Evolutionary conservation across 2,888 invertebrate species (phyloP).

Genomic region (Spilarctia lutea): DNA sequence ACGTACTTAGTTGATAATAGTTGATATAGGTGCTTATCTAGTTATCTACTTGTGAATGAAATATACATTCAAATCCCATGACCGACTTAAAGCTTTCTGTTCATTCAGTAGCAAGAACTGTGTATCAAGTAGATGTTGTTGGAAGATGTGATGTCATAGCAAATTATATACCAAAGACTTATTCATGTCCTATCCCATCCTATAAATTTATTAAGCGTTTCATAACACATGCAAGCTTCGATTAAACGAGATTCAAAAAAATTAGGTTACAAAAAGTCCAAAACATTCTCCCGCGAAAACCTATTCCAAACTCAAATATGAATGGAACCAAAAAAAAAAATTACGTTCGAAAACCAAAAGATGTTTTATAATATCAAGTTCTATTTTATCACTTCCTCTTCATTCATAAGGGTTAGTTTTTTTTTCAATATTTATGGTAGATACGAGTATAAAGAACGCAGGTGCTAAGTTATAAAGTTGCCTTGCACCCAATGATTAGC

Average conservation of each 20-base stretch:
- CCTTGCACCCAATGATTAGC: conserved; percentile 78
- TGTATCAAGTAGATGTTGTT: neutral
- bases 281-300: conserved; percentile 33
- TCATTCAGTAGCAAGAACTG: neutral
- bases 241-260: neutral
- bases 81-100: no score
- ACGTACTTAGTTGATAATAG: no score
- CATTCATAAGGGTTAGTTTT: conserved; percentile 66
- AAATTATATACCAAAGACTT: no score
- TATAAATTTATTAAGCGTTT: neutral
- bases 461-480: conserved; percentile 77
- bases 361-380: conserved; percentile 72
- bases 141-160: neutral
- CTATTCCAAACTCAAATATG: conserved; percentile 57
- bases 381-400: conserved; percentile 80
- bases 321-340: conserved; percentile 72
- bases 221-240: neutral
- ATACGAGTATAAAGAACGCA: conserved; percentile 81
- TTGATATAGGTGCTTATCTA: no score
- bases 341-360: conserved; percentile 55
- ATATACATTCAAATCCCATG: no score
- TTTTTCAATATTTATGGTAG: conserved; percentile 59
- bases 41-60: no score
- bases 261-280: neutral
- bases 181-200: neutral